A percentile compares a stretch with the other conserved stretches of the same genome.
These are phyloP conservation scores for Spodoptera frugiperda DNA, from an alignment of 1,140 invertebrate genomes.

Conservation along the genomic window DNA sequence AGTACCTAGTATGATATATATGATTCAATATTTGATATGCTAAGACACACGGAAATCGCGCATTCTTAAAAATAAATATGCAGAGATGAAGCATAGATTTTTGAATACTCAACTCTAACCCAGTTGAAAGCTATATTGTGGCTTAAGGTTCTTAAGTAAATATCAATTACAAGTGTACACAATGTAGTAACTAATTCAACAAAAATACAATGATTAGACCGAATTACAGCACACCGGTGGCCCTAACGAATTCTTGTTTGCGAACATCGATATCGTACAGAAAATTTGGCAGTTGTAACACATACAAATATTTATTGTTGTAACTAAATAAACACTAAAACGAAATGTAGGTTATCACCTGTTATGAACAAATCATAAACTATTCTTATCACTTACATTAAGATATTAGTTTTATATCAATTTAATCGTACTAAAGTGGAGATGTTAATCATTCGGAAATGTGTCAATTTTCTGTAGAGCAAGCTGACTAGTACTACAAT, in stretches of 20 bases:
- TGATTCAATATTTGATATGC: no score
- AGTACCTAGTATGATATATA: no score
- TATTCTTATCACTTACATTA: slow-evolving; percentile 50
- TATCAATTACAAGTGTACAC: background rate
- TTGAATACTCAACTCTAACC: no score
- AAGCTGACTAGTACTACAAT: slow-evolving; percentile 10
- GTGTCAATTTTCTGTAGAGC: slow-evolving; percentile 22
- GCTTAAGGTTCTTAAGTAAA: no score
- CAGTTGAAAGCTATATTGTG: no score
- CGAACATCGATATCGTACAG: slow-evolving; percentile 15
- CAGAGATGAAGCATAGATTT: no score
- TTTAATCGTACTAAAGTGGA: slow-evolving; percentile 39
- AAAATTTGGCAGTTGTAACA: slow-evolving; percentile 39
- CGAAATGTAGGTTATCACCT: slow-evolving; percentile 59
- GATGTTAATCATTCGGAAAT: slow-evolving; percentile 55
- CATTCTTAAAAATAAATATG: no score
- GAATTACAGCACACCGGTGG: slow-evolving; percentile 13
- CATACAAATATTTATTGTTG: slow-evolving; percentile 35
- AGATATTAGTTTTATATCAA: slow-evolving; percentile 48
- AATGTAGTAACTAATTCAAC: slow-evolving; percentile 10
- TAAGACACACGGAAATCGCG: no score
- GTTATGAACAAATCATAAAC: slow-evolving; percentile 53
- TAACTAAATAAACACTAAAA: slow-evolving; percentile 40
- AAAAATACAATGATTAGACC: slow-evolving; percentile 5
- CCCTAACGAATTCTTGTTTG: slow-evolving; percentile 28